Evolutionary conservation across 1,140 invertebrate species (phyloP).

Genomic region (Heliconius nattereri): DNA sequence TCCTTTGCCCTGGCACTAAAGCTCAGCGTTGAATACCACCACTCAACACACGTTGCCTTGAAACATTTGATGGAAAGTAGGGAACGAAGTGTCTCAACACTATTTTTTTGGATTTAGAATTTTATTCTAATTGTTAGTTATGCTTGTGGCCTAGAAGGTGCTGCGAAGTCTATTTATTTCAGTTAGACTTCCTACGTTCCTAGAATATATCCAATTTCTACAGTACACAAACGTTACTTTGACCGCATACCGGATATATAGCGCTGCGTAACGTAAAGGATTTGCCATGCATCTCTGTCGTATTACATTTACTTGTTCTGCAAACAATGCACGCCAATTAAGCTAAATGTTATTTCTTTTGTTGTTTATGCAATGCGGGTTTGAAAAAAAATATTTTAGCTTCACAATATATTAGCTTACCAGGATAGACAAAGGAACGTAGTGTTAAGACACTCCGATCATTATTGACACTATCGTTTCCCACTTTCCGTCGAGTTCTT

Average conservation of each 20-base stretch:
- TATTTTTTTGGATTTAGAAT: neutral
- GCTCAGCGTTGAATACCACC: too few species aligned
- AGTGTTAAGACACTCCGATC: too few species aligned
- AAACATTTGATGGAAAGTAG: too few species aligned
- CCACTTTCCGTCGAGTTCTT: too few species aligned
- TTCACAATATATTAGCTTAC: too few species aligned
- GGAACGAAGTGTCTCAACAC: too few species aligned
- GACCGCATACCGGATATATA: constrained; percentile 7
- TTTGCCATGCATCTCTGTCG: neutral
- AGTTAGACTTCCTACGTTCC: neutral
- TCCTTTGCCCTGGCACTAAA: too few species aligned
- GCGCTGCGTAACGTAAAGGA: neutral
- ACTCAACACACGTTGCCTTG: too few species aligned
- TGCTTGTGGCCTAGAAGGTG: neutral
- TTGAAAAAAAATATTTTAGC: too few species aligned
- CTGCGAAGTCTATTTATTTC: neutral
- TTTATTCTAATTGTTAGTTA: neutral
- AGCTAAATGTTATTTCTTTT: neutral
- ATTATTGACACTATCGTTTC: too few species aligned
- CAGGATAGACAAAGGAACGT: too few species aligned
- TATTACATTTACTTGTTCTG: neutral
- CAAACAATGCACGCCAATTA: neutral
- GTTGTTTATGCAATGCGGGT: too few species aligned
- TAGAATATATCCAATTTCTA: neutral
- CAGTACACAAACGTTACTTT: constrained; percentile 10